These are phyloP conservation scores for Heterodera carotae DNA, from an alignment of 1,140 invertebrate species.

Conservation along the genomic window DNA sequence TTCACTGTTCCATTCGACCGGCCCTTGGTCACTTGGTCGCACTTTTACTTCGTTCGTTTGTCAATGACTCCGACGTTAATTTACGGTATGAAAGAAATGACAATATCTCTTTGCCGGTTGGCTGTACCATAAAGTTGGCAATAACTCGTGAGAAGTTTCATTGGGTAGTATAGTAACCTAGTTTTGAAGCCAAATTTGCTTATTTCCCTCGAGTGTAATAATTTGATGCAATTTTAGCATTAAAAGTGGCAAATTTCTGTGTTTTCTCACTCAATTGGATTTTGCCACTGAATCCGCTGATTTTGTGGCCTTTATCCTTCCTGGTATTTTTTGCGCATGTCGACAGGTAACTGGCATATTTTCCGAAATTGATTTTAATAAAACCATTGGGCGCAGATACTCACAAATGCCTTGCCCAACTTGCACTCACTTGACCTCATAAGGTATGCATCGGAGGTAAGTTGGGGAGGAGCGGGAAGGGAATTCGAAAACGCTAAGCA, in stretches of 20 bases:
- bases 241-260: constrained; percentile 7
- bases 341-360: not conserved
- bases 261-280: constrained; percentile 6
- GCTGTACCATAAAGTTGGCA: too few species aligned
- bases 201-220: too few species aligned
- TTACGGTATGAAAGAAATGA: constrained; percentile 16
- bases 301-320: constrained; percentile 27
- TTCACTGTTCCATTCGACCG: constrained; percentile 17
- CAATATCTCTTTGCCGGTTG: too few species aligned
- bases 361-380: not conserved
- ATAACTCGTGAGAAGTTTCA: too few species aligned
- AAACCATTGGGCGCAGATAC: not conserved
- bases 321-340: constrained; percentile 12
- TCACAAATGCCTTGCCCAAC: not conserved
- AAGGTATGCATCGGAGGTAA: not conserved
- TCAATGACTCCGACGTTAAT: constrained; percentile 9
- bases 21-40: constrained; percentile 15
- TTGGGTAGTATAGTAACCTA: too few species aligned
- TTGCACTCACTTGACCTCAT: constrained; percentile 15
- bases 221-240: constrained; percentile 3
- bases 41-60: constrained; percentile 17
- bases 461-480: not conserved
- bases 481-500: too few species aligned
- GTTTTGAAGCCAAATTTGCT: too few species aligned
- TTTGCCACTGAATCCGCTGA: constrained; percentile 9